Evolutionary conservation across 2,888 invertebrate genomes (phyloP).

Genomic region (Anarsia innoxiella): DNA sequence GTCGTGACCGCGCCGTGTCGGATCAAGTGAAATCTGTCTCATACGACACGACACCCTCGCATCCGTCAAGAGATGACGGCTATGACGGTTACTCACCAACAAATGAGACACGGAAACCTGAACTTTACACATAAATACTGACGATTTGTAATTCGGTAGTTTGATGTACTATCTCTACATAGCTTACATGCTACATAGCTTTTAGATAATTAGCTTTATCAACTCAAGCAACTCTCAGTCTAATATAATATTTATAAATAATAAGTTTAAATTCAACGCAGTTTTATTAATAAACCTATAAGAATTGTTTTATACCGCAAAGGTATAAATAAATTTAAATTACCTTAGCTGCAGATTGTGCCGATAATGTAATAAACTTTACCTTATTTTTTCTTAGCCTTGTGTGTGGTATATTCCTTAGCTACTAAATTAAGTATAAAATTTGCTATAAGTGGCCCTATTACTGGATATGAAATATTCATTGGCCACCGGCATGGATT

Average conservation of each 20-base stretch:
- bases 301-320: too few relatives aligned
- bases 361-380: too few relatives aligned
- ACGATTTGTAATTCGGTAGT: slow-evolving; percentile 15
- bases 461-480: slow-evolving; percentile 65
- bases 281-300: too few relatives aligned
- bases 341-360: too few relatives aligned
- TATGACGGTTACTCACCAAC: too few relatives aligned
- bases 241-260: too few relatives aligned
- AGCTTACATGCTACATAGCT: too few relatives aligned
- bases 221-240: too few relatives aligned
- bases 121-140: slow-evolving; percentile 18
- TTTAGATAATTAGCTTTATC: too few relatives aligned
- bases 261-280: too few relatives aligned
- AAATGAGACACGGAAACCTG: slow-evolving; percentile 25
- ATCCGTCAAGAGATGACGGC: slow-evolving; percentile 43
- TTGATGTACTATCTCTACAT: too few relatives aligned
- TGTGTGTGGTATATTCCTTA: slow-evolving; percentile 14
- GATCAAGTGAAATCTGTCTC: slow-evolving; percentile 15
- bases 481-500: slow-evolving; percentile 56
- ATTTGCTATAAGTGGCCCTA: slow-evolving; percentile 45
- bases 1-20: slow-evolving; percentile 48
- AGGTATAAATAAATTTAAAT: too few relatives aligned
- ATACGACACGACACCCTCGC: slow-evolving; percentile 17
- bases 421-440: slow-evolving; percentile 32
- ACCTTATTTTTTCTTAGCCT: slow-evolving; percentile 4